Conservation (phyloP, 2,113 vertebrate species). For the Chaetops frenatus region DNA sequence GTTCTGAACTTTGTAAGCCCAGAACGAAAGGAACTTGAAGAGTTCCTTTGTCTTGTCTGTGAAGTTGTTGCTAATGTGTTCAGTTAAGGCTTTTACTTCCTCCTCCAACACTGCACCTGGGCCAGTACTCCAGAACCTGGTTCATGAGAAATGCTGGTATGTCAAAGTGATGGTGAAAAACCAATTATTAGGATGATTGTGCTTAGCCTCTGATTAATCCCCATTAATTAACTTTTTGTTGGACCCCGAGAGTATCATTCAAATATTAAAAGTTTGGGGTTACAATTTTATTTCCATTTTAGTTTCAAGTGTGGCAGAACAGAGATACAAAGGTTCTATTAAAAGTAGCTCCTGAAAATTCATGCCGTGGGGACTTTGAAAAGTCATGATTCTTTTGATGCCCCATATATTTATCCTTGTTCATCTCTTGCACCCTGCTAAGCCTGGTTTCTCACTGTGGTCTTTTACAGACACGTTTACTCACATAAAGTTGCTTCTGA, state of each 20-base stretch:
- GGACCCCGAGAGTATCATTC: not conserved
- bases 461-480: slow-evolving; percentile 80
- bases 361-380: not conserved
- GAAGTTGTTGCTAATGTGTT: not conserved
- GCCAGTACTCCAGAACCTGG: not conserved
- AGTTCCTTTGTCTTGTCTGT: not conserved
- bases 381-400: not conserved
- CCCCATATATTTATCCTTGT: not conserved
- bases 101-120: not conserved
- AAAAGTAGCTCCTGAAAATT: not conserved
- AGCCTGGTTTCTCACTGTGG: not conserved
- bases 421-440: not conserved
- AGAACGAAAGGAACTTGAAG: not conserved
- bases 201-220: not conserved
- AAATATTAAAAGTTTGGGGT: not conserved
- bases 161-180: not conserved
- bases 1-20: not conserved
- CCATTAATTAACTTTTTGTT: not conserved
- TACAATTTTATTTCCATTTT: not conserved
- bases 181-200: not conserved
- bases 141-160: not conserved
- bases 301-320: not conserved
- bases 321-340: not conserved
- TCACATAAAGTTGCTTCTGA: slow-evolving; percentile 75
- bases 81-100: not conserved